phyloP scores from a whole-genome alignment of 2,113 vertebrate genomes.

The Dicerorhinus sumatrensis region DNA sequence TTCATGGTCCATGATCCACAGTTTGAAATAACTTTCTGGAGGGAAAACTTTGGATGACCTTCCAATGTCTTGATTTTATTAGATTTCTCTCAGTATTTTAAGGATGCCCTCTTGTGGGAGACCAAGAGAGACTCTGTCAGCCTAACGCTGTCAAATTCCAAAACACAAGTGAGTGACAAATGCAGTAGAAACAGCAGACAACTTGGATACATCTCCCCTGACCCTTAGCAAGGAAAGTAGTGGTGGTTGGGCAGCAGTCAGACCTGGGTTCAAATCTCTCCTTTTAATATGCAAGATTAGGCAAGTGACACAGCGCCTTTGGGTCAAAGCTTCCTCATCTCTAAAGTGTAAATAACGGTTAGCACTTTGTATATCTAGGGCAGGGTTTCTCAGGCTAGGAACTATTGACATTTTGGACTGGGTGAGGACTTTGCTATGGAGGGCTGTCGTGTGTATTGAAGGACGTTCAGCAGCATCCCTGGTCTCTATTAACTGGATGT shows the following conservation, averaged over 20 bases:
- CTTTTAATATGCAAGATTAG: background rate
- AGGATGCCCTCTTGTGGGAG: background rate
- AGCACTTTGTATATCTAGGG: background rate
- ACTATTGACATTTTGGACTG: background rate
- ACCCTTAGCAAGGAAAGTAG: background rate
- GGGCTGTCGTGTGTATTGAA: background rate
- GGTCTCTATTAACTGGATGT: accelerated
- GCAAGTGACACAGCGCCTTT: background rate
- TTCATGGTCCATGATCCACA: background rate
- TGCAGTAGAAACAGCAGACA: background rate
- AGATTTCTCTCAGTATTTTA: background rate
- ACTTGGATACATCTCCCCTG: background rate
- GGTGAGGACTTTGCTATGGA: background rate
- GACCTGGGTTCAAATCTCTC: background rate
- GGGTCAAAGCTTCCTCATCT: background rate
- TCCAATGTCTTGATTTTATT: background rate
- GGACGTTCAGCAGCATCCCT: background rate
- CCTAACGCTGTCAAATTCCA: background rate
- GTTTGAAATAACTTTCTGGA: background rate
- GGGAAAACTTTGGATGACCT: background rate
- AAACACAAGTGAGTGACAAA: background rate
- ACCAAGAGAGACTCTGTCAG: background rate
- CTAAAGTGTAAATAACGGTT: too few species aligned
- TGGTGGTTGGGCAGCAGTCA: background rate
- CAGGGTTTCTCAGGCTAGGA: background rate